Evolutionary conservation across 1,140 invertebrate species (phyloP), one percentile per base, ranked within the genome.

Genomic region (Achatina immaculata): DNA sequence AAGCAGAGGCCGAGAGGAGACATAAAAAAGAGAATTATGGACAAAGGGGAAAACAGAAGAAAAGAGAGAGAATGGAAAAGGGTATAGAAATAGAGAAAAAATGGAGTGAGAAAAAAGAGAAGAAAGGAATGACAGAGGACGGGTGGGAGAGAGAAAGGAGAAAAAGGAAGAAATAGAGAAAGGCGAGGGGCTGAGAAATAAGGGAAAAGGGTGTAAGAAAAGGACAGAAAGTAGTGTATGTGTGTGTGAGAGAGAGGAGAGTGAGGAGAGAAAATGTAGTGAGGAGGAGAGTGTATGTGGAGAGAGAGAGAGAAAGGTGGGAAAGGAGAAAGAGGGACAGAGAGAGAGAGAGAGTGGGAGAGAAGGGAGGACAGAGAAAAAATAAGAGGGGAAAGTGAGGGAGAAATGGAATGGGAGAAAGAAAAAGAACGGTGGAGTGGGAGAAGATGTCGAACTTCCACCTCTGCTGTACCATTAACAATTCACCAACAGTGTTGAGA

Each of bases 131-230:
- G 28, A 43, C 7, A 19, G 40, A 42, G n/a, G 40, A 28, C 19
- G 40, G 55, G 38, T n/a, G n/a, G n/a, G 77, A 31, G 65, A 42
- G 43, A n/a, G 77, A 42, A 38, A 24, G 65, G 55, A 42, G 45
- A 31, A 42, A 62, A 69, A 42, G 65, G 24, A 38, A 38, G n/a
- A 28, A 21, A 78, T 14, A 40, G 40, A 31, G 36, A 55, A 19
- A 19, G 34, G 65, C 28, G 36, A 36, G 31, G 31, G 65, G 45
- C 40, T 28, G 65, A 28, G 65, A 48, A 68, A 21, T 21, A 38
- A 62, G 6, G 34, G 38, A 38, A 36, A 36, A 62, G 55, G 38
- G 38, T 48, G 16, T 7, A 38, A 21, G 21, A 21, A 55, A 48
- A 51, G 11, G 34, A 31, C 16, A 48, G 36, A n/a, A 14, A 31